phyloP scores from a whole-genome alignment of 2,113 vertebrate genomes.

The Athene cunicularia region DNA sequence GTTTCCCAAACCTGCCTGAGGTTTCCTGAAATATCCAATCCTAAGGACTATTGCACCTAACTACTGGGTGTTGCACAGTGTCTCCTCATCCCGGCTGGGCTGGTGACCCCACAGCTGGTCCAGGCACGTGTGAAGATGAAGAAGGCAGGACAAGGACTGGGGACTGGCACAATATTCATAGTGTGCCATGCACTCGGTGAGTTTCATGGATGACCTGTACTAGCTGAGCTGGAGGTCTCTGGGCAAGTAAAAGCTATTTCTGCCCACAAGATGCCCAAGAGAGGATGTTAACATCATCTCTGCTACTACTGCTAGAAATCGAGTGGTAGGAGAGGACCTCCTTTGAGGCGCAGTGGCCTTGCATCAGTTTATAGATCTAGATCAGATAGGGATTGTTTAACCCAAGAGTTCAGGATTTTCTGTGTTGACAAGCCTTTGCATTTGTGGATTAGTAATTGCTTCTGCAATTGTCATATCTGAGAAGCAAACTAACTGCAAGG shows the following conservation, averaged over 20 bases:
- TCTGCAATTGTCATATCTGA: not conserved
- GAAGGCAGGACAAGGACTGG: not conserved
- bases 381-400: not conserved
- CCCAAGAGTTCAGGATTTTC: not conserved
- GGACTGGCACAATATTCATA: accelerated
- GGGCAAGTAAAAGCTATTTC: not conserved
- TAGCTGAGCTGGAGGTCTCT: not conserved
- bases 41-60: not conserved
- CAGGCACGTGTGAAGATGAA: not conserved
- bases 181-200: not conserved
- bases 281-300: not conserved
- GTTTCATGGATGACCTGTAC: not conserved
- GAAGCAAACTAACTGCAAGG: not conserved
- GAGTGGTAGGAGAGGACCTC: not conserved
- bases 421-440: not conserved
- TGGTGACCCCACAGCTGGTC: not conserved
- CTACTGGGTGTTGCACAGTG: not conserved
- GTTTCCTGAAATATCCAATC: not conserved
- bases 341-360: not conserved
- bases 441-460: not conserved
- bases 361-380: not conserved
- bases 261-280: too few relatives aligned
- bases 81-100: not conserved
- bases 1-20: not conserved
- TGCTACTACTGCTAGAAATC: not conserved